Conservation (phyloP, 2,797 vertebrate species). For the Philypnodon macrostomus region DNA sequence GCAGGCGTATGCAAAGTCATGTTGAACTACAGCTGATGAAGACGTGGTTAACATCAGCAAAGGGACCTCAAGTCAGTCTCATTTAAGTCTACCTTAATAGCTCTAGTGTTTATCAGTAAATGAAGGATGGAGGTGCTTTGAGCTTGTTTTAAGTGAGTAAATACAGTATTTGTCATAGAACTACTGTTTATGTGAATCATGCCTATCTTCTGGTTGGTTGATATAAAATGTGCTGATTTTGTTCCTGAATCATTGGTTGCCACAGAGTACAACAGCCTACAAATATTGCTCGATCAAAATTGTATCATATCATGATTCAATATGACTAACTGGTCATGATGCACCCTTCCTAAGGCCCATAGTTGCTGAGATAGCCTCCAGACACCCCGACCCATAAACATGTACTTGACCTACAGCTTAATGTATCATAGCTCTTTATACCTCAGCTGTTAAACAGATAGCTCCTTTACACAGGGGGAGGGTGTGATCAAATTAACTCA, state of each 20-base stretch:
- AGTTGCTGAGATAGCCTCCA: too few relatives aligned
- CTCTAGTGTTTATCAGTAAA: constrained; percentile 10
- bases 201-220: constrained; percentile 13
- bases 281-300: too few relatives aligned
- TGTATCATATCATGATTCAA: too few relatives aligned
- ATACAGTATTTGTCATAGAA: background rate
- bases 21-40: constrained; percentile 52
- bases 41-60: constrained; percentile 33
- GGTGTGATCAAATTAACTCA: constrained; percentile 33
- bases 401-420: background rate
- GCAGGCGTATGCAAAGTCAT: constrained; percentile 53
- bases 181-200: too few relatives aligned
- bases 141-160: background rate
- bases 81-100: constrained; percentile 21
- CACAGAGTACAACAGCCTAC: too few relatives aligned
- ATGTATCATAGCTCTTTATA: constrained; percentile 7
- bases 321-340: too few relatives aligned
- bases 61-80: constrained; percentile 17
- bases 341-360: too few relatives aligned
- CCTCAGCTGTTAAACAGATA: constrained; percentile 23
- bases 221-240: constrained; percentile 4
- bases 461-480: constrained; percentile 24
- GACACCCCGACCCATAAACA: too few relatives aligned
- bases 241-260: too few relatives aligned
- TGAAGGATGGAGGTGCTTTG: constrained; percentile 7